Percentiles rank a stretch among this genome's conserved stretches.
These are phyloP conservation scores for Anthopleura xanthogrammica DNA, from an alignment of 92 coral and sea anemone genomes.

Conservation along the genomic window DNA sequence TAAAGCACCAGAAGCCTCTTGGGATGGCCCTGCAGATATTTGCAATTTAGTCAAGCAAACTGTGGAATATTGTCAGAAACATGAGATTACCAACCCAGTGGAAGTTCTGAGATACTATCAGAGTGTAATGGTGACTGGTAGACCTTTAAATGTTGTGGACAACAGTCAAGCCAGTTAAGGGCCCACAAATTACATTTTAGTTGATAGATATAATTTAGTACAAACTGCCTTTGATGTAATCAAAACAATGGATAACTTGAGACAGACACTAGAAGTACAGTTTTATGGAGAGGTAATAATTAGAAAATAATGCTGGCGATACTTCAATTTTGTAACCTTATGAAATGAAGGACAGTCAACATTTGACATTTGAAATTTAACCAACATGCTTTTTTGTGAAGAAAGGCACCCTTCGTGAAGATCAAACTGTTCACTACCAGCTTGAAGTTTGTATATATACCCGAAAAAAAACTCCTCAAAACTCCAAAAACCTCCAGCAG, in stretches of 20 bases:
- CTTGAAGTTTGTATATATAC: not conserved
- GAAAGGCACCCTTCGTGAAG: not conserved
- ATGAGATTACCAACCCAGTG: conserved; percentile 27
- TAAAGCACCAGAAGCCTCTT: not conserved
- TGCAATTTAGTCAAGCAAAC: conserved; percentile 20
- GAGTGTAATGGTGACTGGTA: conserved; percentile 38
- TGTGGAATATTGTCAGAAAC: conserved; percentile 15
- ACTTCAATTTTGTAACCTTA: not conserved
- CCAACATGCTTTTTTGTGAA: not conserved
- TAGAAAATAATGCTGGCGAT: not conserved
- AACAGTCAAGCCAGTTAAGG: conserved; percentile 30
- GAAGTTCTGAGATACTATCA: conserved; percentile 47
- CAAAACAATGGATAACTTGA: conserved; percentile 30
- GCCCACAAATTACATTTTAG: conserved; percentile 39
- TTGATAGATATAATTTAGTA: conserved; percentile 38
- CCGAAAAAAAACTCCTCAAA: not conserved
- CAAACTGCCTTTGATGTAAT: conserved; percentile 48
- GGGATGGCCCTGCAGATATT: conserved; percentile 13
- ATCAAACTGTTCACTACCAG: not conserved
- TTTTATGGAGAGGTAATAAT: conserved; percentile 54
- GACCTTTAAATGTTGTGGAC: conserved; percentile 28
- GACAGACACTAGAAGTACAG: conserved; percentile 41
- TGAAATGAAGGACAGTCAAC: not conserved
- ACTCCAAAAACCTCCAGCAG: not conserved
- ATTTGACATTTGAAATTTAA: not conserved